A percentile compares a stretch with the other conserved stretches of the same genome.
These are phyloP conservation scores for Brachynemurus nebulosus DNA, from an alignment of 2,888 invertebrate species.

Conservation along the genomic window DNA sequence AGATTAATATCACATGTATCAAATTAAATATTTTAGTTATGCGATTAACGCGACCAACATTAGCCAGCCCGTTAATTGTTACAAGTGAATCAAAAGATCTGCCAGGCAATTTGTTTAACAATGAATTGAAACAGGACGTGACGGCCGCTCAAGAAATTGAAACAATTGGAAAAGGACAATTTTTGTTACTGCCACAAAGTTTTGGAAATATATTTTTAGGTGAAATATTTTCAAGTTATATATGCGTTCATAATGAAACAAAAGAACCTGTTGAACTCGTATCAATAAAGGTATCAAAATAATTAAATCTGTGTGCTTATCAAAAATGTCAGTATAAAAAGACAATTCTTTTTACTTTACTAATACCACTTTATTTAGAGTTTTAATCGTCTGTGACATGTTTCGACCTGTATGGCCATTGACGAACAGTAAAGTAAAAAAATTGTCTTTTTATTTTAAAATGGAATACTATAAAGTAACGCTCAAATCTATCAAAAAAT, in stretches of 20 bases:
- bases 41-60: slow-evolving; percentile 83
- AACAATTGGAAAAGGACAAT: slow-evolving; percentile 74
- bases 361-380: no score
- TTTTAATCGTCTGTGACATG: no score
- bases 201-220: slow-evolving; percentile 97
- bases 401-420: no score
- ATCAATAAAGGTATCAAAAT: slow-evolving; percentile 66
- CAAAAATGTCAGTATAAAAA: no score
- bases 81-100: slow-evolving; percentile 77
- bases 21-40: slow-evolving; percentile 48
- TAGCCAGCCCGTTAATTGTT: slow-evolving; percentile 67
- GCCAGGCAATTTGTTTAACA: slow-evolving; percentile 66
- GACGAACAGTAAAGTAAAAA: no score
- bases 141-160: slow-evolving; percentile 72
- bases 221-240: slow-evolving; percentile 95
- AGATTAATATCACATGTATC: slow-evolving; percentile 6
- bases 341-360: no score
- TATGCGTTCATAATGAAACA: slow-evolving; percentile 94
- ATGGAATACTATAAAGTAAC: no score
- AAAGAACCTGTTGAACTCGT: slow-evolving; percentile 71
- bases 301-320: no score
- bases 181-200: slow-evolving; percentile 86
- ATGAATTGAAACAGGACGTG: slow-evolving; percentile 66
- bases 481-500: slow-evolving; percentile 5
- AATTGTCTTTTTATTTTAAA: no score